These are phyloP conservation scores for Rattus norvegicus DNA, from an alignment of 2,113 vertebrate species.

Conservation along the genomic window DNA sequence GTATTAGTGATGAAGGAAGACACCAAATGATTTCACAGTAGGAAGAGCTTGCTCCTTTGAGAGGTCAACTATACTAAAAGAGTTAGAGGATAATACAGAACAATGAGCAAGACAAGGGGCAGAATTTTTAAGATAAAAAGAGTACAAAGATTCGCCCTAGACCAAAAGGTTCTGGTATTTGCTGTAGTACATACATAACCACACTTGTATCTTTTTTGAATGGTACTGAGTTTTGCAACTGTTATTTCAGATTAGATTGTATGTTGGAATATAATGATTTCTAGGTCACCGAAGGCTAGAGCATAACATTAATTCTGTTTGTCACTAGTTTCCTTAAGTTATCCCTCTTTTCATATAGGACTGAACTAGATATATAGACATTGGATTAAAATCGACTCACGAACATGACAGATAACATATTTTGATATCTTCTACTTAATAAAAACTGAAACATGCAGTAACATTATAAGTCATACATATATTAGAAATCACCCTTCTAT, in stretches of 20 bases:
- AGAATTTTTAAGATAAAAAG: neutral
- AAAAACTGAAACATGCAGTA: neutral
- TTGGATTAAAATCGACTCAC: neutral
- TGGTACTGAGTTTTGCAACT: neutral
- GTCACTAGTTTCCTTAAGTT: neutral
- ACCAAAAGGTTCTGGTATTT: neutral
- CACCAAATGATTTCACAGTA: neutral
- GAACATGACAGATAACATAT: neutral
- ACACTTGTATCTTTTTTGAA: neutral
- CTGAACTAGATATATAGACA: neutral
- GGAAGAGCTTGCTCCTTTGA: neutral
- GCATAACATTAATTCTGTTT: neutral
- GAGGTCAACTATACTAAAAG: neutral
- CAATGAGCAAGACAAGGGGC: neutral
- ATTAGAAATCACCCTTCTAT: neutral
- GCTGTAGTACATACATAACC: neutral
- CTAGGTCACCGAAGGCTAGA: neutral
- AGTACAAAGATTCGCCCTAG: neutral
- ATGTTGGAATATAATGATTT: neutral
- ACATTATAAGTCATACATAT: neutral
- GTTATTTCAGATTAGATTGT: constrained; percentile 5
- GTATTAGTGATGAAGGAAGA: neutral
- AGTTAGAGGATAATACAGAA: neutral
- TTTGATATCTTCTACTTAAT: neutral
- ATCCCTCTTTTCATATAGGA: neutral